Conservation (phyloP, 2,113 vertebrate genomes). For the Trinectes maculatus region DNA sequence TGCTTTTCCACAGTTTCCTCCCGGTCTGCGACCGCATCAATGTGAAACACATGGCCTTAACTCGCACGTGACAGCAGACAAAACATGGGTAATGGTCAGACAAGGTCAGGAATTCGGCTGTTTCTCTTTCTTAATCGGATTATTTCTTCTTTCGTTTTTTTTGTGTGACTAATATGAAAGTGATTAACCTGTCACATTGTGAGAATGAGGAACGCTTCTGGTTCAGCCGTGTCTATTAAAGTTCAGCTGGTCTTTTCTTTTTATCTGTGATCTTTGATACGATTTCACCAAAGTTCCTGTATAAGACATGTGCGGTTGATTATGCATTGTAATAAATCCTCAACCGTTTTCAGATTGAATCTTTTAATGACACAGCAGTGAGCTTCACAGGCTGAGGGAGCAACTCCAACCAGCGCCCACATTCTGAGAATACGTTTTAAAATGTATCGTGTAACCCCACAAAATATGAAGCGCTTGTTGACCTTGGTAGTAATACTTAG, state of each 20-base stretch:
- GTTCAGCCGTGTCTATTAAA: no score
- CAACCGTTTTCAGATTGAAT: background rate
- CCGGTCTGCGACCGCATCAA: conserved; percentile 44
- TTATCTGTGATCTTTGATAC: background rate
- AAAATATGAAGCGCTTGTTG: background rate
- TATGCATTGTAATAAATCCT: background rate
- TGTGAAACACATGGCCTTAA: conserved; percentile 64
- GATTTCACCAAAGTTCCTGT: background rate
- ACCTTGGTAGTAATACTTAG: background rate
- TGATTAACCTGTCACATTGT: conserved; percentile 54
- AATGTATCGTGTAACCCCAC: background rate
- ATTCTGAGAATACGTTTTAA: background rate
- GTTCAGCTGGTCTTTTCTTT: background rate
- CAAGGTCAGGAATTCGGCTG: conserved; percentile 65
- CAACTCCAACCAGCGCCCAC: no score
- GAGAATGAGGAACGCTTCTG: conserved; percentile 2
- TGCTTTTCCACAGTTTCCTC: conserved; percentile 35
- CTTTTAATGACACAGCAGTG: background rate
- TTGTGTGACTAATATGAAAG: conserved; percentile 59
- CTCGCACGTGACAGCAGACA: conserved; percentile 50
- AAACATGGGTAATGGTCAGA: conserved; percentile 52
- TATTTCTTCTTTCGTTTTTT: conserved; percentile 38
- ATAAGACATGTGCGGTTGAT: background rate
- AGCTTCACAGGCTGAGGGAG: background rate
- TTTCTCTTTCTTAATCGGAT: conserved; percentile 64